Base-by-base conservation (phyloP, 1,140 invertebrate genomes). In the Colletes latitarsis region DNA sequence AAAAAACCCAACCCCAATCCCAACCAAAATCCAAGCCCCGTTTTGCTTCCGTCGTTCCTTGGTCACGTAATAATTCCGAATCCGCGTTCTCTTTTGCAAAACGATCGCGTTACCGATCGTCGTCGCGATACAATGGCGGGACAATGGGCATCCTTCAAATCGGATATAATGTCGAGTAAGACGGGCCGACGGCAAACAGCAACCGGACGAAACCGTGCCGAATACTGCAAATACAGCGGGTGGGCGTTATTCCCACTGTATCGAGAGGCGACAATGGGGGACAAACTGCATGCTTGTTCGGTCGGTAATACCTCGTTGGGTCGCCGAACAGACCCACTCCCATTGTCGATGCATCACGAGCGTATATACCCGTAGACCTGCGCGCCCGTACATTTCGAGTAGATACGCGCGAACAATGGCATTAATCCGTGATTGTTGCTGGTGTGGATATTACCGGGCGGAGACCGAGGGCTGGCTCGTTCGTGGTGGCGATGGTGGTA, bases 281-380 rank as follows among this genome's bases (percentile, higher is more conserved):
- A 91, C 91, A 92, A 92, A 92, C 91, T 90, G 91, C 89, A 91
- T 88, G 89, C 88, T 92, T 91, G 90, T 92, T 92, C 88, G 89
- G 89, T 89, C 82, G 90, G 91, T 91, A 92, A 92, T 92, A 91
- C 90, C 91, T 91, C 88, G 90, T 92, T 91, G 90, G 90, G 90
- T 89, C 89, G 91, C 81, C 86, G 90, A 91, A 88, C 90, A 90
- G 88, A 91, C 88, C 89, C 90, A 87, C 88, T 86, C 82, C 87
- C 84, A 92, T 92, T 92, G 91, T 92, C 86, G 88, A 92, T 89
- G 89, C 91, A 92, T 92, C 90, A 90, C 88, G 84, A 83, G 74
- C 81, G 83, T 76, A 77, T 87, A 86, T 77, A 83, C 66, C 85
- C 85, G 75, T 86, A 83, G 85, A 87, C 85, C 78, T 82, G 85